phyloP scores from a whole-genome alignment of 64 coral and sea anemone species.

The Actinia tenebrosa region DNA sequence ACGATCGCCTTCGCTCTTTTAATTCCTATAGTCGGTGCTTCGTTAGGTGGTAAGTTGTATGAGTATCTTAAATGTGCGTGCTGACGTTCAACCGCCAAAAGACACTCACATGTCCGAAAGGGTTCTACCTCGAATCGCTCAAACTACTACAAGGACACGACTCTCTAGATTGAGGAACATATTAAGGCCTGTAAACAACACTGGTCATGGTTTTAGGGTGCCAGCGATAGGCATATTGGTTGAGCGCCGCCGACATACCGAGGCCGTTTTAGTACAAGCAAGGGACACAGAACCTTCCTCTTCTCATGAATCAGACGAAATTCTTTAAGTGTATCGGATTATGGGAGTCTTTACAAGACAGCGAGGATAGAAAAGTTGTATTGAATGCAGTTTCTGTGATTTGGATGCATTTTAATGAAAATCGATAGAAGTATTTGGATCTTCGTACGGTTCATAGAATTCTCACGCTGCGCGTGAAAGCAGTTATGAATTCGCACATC shows the following conservation, averaged over 20 bases:
- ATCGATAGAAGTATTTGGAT: neutral
- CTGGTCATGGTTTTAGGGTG: conserved; percentile 1
- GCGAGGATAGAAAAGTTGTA: neutral
- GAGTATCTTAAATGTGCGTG: conserved; percentile 45
- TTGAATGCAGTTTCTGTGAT: neutral
- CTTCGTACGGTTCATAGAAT: conserved; percentile 12
- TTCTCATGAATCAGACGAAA: neutral
- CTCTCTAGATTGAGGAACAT: neutral
- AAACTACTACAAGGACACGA: neutral
- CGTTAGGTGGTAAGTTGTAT: conserved; percentile 31
- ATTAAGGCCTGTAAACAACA: neutral
- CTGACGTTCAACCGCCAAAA: conserved; percentile 49
- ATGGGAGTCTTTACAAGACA: neutral
- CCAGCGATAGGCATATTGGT: conserved; percentile 20
- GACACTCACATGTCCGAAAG: conserved; percentile 35
- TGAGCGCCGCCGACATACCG: neutral
- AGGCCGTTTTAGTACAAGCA: conserved; percentile 2
- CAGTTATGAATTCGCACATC: conserved; percentile 13
- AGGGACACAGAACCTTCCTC: neutral
- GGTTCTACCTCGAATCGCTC: conserved; percentile 6
- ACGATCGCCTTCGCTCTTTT: conserved; percentile 34
- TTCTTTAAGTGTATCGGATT: conserved; percentile 17
- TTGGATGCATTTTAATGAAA: neutral
- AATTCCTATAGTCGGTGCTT: conserved; percentile 41
- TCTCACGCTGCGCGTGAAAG: conserved; percentile 12